phyloP scores from a whole-genome alignment of 2,888 invertebrate species.

The Choreutis nemorana region DNA sequence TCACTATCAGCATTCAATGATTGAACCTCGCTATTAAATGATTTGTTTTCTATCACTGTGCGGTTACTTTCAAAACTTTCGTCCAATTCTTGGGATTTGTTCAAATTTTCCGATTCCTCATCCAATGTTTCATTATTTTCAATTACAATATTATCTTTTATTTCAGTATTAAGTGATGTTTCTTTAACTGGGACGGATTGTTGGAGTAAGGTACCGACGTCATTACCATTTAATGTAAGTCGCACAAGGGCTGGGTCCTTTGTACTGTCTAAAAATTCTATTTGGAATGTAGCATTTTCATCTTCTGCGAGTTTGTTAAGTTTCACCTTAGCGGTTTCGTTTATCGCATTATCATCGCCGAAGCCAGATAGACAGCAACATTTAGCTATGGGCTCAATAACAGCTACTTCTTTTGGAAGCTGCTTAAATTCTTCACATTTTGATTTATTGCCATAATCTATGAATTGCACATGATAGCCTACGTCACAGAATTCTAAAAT shows the following conservation, averaged over 20 bases:
- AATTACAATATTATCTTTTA: conserved; percentile 1
- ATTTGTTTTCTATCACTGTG: conserved; percentile 47
- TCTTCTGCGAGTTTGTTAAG: conserved; percentile 38
- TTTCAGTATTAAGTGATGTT: neutral
- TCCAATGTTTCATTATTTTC: conserved; percentile 4
- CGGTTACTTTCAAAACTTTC: conserved; percentile 43
- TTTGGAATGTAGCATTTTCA: conserved; percentile 51
- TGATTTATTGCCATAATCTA: conserved; percentile 76
- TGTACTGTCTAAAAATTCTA: conserved; percentile 67
- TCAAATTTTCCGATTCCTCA: neutral
- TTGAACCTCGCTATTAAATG: conserved; percentile 24
- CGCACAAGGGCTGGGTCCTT: conserved; percentile 67
- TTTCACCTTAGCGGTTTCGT: conserved; percentile 37
- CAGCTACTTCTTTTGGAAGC: conserved; percentile 67
- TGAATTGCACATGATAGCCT: conserved; percentile 68
- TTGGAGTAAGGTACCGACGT: conserved; percentile 22
- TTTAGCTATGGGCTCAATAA: conserved; percentile 68
- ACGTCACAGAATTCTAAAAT: conserved; percentile 66
- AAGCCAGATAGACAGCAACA: conserved; percentile 67
- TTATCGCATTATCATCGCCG: conserved; percentile 44
- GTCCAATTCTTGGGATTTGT: conserved; percentile 1
- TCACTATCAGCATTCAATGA: conserved; percentile 20
- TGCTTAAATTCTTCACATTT: conserved; percentile 65
- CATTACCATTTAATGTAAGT: conserved; percentile 63
- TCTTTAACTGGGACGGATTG: neutral